phyloP scores from a whole-genome alignment of 2,888 invertebrate genomes.

The Eurytoma californica region DNA sequence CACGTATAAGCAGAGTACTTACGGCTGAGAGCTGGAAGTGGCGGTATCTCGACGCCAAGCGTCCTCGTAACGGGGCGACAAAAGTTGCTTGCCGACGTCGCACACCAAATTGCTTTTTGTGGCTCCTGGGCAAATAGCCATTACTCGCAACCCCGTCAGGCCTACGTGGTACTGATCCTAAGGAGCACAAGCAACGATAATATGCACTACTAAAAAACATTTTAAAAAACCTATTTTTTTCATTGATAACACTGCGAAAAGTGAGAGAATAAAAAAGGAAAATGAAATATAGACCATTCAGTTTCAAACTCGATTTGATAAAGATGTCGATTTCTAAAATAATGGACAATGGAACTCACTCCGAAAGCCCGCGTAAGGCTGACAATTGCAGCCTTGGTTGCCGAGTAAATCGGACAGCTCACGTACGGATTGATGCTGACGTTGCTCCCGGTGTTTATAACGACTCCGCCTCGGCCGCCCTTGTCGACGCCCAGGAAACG shows the following conservation, averaged over 20 bases:
- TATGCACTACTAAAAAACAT: background rate
- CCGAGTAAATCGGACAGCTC: constrained; percentile 85
- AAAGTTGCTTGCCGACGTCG: constrained; percentile 83
- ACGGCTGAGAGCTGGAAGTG: constrained; percentile 81
- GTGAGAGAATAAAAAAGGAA: too few species aligned
- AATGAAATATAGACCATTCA: too few species aligned
- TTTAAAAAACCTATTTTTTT: background rate
- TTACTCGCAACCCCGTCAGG: constrained; percentile 83
- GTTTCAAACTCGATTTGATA: background rate
- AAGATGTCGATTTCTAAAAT: background rate
- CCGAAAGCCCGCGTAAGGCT: constrained; percentile 85
- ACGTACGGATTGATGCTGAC: constrained; percentile 83
- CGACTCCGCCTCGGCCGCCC: constrained; percentile 85
- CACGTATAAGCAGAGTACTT: constrained; percentile 56
- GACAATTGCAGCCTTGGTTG: constrained; percentile 86
- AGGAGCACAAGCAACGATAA: background rate
- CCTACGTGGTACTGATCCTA: constrained; percentile 85
- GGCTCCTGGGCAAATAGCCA: constrained; percentile 83
- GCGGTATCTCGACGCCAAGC: constrained; percentile 84
- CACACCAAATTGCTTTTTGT: constrained; percentile 83
- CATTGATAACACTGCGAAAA: too few species aligned
- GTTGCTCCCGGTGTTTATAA: constrained; percentile 86
- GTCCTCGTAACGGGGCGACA: constrained; percentile 83
- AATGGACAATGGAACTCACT: constrained; percentile 73
- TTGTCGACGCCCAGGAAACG: constrained; percentile 86